Evolutionary conservation across 2,113 vertebrate genomes (phyloP).

Genomic region (Thamnophis sirtalis): DNA sequence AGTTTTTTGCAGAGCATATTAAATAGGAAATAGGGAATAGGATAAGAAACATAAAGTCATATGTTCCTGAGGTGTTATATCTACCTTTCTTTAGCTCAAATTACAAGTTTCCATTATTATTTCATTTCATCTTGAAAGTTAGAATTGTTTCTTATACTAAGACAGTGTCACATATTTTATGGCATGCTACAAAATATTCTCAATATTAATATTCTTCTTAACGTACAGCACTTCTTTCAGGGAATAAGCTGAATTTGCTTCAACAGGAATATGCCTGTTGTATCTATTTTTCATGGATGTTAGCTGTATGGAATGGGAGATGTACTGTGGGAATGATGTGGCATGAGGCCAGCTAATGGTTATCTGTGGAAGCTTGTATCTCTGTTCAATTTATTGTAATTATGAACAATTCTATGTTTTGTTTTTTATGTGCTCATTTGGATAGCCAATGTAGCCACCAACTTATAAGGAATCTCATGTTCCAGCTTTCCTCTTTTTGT

Average conservation of each 20-base stretch:
- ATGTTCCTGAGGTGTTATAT: neutral
- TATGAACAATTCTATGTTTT: neutral
- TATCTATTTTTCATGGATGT: neutral
- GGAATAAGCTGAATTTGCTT: neutral
- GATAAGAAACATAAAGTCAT: neutral
- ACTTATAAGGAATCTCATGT: neutral
- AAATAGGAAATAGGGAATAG: neutral
- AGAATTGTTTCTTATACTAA: neutral
- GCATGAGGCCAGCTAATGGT: neutral
- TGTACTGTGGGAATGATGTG: neutral
- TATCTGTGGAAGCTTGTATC: neutral
- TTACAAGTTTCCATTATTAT: neutral
- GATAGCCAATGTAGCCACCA: neutral
- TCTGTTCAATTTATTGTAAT: neutral
- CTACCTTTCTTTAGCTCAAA: neutral
- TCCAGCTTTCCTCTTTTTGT: neutral
- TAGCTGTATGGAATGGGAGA: neutral
- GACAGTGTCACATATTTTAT: neutral
- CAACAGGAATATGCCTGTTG: neutral
- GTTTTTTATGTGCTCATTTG: neutral
- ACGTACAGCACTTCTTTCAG: neutral
- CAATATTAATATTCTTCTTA: neutral
- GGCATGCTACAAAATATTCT: neutral
- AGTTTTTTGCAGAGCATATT: neutral
- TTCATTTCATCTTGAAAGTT: neutral